A percentile compares a stretch with the other conserved stretches of the same genome.
phyloP scores from a whole-genome alignment of 2,797 vertebrate species.

The Notolepis coatsorum region DNA sequence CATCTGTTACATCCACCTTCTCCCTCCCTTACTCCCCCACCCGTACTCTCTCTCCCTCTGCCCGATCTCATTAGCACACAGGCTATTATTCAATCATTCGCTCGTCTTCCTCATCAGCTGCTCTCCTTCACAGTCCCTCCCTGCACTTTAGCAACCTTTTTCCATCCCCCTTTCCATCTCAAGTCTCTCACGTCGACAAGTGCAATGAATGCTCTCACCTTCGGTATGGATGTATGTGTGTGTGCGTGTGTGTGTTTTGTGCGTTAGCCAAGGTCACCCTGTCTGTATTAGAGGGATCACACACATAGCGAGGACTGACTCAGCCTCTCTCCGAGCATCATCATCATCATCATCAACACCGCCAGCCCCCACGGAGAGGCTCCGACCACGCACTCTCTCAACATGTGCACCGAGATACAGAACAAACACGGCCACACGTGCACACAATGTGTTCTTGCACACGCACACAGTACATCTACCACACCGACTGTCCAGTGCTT shows the following conservation, averaged over 20 bases:
- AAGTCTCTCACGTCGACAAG: not conserved
- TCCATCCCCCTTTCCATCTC: not conserved
- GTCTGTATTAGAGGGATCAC: slow-evolving; percentile 11
- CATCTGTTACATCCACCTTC: not conserved
- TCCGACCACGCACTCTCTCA: no score
- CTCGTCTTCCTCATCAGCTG: not conserved
- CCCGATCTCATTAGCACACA: not conserved
- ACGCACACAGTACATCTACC: not conserved
- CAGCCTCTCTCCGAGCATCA: slow-evolving; percentile 32
- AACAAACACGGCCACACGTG: not conserved
- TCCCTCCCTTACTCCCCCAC: not conserved
- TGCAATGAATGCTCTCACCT: not conserved
- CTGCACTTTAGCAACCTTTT: not conserved
- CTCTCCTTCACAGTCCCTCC: not conserved
- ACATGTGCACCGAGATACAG: no score
- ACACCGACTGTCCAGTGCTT: not conserved
- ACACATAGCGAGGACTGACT: slow-evolving; percentile 27
- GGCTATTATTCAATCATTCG: not conserved
- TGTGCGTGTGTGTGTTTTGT: not conserved
- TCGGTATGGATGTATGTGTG: not conserved
- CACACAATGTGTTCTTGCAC: no score
- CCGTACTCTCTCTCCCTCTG: not conserved
- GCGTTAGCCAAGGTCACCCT: not conserved
- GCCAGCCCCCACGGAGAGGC: not conserved
- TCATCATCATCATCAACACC: slow-evolving; percentile 9